Base-by-base conservation (phyloP, 2,888 invertebrate genomes). In the Pheosia gnoma region DNA sequence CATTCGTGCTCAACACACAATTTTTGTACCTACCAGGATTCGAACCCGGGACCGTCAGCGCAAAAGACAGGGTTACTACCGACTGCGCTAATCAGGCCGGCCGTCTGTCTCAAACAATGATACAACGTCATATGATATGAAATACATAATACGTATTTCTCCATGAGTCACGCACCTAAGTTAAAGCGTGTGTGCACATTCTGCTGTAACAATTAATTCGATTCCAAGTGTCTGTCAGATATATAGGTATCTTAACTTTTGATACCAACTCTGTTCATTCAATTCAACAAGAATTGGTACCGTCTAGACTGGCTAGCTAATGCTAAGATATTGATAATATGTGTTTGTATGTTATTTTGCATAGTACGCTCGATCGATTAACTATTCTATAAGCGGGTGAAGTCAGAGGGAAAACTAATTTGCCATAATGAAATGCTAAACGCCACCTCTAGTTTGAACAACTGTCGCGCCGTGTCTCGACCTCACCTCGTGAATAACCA, bases 401-500 rank as follows among this genome's bases (percentile, higher is more conserved):
- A 53, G 37, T 36, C 53, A 11, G 53, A 9, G 3, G 52, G 5
- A 36, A 47, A 53, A 38, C 8, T 71, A 69, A 70, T 83, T 83
- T 80, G 74, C 79, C 80, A 78, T 77, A 79, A 78, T 70, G 75
- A 75, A 74, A 77, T 70, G 66, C 66, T 70, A 72, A 71, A 75
- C 68, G 65, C 61, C 65, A 57, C 67, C 61, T 66, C 74, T 63
- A 76, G 82, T 88, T 88, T 87, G 83, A 80, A 85, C 87, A 88
- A 85, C 81, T 88, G 88, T 70, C 62, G 61, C 25, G 59, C 59
- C 62, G 54, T 59, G 63, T 62, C 65, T 63, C 59, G 55, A 58
- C 56, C n/a, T 53, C 62, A 61, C 51, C 59, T 13, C 45, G 60
- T 56, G 52, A 58, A 64, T 41, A 36, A 62, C 60, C 25, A 59